phyloP scores from a whole-genome alignment of 2,888 invertebrate species.

The Drosophila robusta region DNA sequence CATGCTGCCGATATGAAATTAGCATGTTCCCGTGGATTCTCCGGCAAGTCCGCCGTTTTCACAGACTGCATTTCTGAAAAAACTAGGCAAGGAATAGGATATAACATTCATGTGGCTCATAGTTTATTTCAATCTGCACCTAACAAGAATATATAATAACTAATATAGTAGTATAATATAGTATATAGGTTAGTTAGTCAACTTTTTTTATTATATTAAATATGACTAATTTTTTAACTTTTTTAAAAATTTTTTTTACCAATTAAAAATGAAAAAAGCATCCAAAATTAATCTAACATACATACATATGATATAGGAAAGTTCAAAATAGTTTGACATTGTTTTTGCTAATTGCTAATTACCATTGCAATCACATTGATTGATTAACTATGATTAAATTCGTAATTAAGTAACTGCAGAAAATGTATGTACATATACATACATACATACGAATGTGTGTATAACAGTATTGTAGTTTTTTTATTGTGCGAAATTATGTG shows the following conservation, averaged over 20 bases:
- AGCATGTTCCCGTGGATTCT: conserved; percentile 87
- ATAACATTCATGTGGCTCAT: not conserved
- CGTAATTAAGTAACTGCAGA: conserved; percentile 6
- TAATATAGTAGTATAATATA: too few species aligned
- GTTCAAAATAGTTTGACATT: conserved; percentile 8
- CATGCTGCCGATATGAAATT: conserved; percentile 88
- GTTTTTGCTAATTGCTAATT: conserved; percentile 30
- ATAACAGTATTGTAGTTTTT: not conserved
- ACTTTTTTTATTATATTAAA: too few species aligned
- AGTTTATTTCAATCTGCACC: too few species aligned
- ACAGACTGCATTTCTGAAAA: conserved; percentile 81
- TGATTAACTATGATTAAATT: conserved; percentile 23
- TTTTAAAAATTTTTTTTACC: too few species aligned
- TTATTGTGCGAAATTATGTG: conserved; percentile 8
- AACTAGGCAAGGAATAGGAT: conserved; percentile 11
- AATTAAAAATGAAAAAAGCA: too few species aligned
- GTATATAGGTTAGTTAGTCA: too few species aligned
- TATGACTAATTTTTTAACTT: too few species aligned
- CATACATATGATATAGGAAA: not conserved
- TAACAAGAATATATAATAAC: too few species aligned
- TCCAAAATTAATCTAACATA: not conserved
- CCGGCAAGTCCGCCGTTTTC: conserved; percentile 85
- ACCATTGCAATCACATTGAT: conserved; percentile 21
- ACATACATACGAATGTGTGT: not conserved
- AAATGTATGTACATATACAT: not conserved